These are phyloP conservation scores for Pseudomyrmex concolor DNA, from an alignment of 1,140 invertebrate species.

Conservation along the genomic window DNA sequence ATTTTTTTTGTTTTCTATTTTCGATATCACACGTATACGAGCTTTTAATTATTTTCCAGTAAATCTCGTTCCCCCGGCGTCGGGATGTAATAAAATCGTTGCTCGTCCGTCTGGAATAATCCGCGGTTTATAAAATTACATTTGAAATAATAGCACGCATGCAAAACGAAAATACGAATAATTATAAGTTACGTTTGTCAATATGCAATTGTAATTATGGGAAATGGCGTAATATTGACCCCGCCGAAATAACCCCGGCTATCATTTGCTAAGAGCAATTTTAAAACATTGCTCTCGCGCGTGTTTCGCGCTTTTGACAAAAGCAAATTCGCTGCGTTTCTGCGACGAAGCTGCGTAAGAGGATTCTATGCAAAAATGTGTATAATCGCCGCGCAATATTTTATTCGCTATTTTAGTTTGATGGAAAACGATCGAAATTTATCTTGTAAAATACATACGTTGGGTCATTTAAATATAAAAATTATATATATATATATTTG, in stretches of 20 bases:
- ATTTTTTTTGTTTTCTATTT: neutral
- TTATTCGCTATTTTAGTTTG: slow-evolving; percentile 12
- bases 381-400: neutral
- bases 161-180: slow-evolving; percentile 48
- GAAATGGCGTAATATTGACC: slow-evolving; percentile 43
- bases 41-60: slow-evolving; percentile 34
- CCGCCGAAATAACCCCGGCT: slow-evolving; percentile 17
- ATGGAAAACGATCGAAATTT: slow-evolving; percentile 20
- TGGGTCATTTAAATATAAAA: too few relatives aligned
- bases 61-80: slow-evolving; percentile 33
- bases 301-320: slow-evolving; percentile 36
- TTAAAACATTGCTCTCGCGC: slow-evolving; percentile 28
- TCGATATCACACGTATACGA: neutral
- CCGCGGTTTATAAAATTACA: slow-evolving; percentile 52
- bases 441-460: slow-evolving; percentile 1
- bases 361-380: slow-evolving; percentile 23
- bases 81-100: slow-evolving; percentile 35
- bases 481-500: too few relatives aligned
- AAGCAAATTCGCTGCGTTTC: slow-evolving; percentile 38
- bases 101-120: slow-evolving; percentile 30
- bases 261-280: slow-evolving; percentile 48
- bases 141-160: slow-evolving; percentile 47
- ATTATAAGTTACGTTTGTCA: slow-evolving; percentile 60
- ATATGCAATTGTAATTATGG: slow-evolving; percentile 39
- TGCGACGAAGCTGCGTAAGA: slow-evolving; percentile 5